Percentiles rank a stretch among this genome's conserved stretches.
Evolutionary conservation across 1,140 invertebrate species (phyloP).

Genomic region (Neelides sp.): DNA sequence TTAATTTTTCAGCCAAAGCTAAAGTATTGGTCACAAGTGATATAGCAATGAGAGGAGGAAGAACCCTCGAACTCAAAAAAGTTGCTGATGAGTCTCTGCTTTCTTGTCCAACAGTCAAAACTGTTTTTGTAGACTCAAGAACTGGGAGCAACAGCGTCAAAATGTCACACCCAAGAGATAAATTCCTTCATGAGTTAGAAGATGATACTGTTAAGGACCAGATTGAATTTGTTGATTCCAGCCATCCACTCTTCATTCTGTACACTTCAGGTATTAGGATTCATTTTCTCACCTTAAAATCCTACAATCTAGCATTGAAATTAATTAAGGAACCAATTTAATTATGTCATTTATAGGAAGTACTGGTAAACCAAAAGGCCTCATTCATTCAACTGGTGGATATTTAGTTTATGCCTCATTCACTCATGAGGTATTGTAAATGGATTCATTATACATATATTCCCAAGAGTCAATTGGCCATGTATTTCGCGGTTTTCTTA

Average conservation of each 20-base stretch:
- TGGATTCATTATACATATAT: too few relatives aligned
- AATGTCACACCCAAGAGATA: constrained; percentile 34
- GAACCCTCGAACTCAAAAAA: constrained; percentile 40
- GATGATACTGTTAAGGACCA: constrained; percentile 33
- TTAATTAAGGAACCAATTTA: constrained; percentile 32
- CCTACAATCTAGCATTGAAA: too few relatives aligned
- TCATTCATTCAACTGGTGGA: constrained; percentile 42
- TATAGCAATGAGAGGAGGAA: constrained; percentile 40
- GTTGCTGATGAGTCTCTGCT: constrained; percentile 41
- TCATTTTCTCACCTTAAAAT: too few relatives aligned
- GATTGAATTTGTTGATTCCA: constrained; percentile 39
- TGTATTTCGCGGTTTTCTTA: too few relatives aligned
- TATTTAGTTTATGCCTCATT: constrained; percentile 43
- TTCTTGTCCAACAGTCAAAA: constrained; percentile 36
- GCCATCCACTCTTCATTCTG: constrained; percentile 45
- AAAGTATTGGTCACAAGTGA: constrained; percentile 42
- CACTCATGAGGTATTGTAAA: constrained; percentile 40
- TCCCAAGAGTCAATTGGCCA: too few relatives aligned
- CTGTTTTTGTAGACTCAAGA: constrained; percentile 40
- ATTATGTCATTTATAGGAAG: constrained; percentile 45
- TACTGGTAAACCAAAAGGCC: constrained; percentile 45
- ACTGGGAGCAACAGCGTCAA: constrained; percentile 33
- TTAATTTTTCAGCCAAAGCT: constrained; percentile 35
- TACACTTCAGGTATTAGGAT: constrained; percentile 47
- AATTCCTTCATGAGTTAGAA: constrained; percentile 31